Base-by-base conservation (phyloP, 2,888 invertebrate species). In the Melikaiella ostensackeni region DNA sequence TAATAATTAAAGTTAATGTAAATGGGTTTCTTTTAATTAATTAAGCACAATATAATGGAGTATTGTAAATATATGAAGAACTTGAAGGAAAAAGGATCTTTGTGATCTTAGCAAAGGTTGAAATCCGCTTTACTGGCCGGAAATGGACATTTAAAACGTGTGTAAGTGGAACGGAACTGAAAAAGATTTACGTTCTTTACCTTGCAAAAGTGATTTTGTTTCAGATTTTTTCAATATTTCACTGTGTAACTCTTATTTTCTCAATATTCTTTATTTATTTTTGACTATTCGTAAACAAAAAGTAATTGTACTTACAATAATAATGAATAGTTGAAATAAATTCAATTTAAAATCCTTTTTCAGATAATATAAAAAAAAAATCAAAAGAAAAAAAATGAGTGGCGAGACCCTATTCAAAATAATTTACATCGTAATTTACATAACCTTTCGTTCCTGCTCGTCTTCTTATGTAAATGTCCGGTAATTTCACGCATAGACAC, bases 121-220 rank as follows among this genome's bases (percentile, higher is more conserved):
- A 70, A 70, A 70, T 70, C 70, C 46, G 70, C 70, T 70, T 70
- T 33, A 70, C 46, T 46, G 70, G 27, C 70, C 46, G 70, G 70
- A 70, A 70, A 70, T 70, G 62, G 62, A 62, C 30, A 62, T 62
- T 62, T 62, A 62, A 62, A 21, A 30, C 70, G 50, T n/a, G 70
- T 70, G 46, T 70, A 70, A 70, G 70, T 70, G 70, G 70, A 70
- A 70, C 70, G 70, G 70, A 70, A 70, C 46, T 70, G 30, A 50
- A 50, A 46, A 66, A 27, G 50, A 42, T 66, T 66, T 1, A 42
- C 8, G 50, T 50, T n/a, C 50, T 50, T 8, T 24, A 57, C 13
- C 57, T 70, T 50, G 11, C 27, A 50, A 70, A 50, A 70, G n/a
- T 27, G n/a, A 19, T 70, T 11, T 50, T 50, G n/a, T 24, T 46